Percentiles rank a stretch among this genome's conserved stretches.
These are phyloP conservation scores for Scelioninae gen. 2 DNA, from an alignment of 2,888 invertebrate species.

Conservation along the genomic window DNA sequence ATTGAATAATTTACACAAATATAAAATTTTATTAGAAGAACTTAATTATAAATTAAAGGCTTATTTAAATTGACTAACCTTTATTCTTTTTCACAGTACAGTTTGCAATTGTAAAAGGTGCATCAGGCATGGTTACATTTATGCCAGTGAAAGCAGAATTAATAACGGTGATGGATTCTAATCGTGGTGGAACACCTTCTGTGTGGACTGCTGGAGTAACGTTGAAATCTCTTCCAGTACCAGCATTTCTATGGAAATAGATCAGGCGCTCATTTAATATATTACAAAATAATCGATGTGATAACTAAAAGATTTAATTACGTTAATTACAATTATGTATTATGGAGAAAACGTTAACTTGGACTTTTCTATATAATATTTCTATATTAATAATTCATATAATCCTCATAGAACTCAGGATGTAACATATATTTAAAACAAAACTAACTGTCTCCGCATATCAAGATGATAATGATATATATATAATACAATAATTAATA, in stretches of 20 bases:
- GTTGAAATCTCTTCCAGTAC: slow-evolving; percentile 86
- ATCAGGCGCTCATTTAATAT: slow-evolving; percentile 5
- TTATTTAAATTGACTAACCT: slow-evolving; percentile 75
- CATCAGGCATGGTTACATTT: slow-evolving; percentile 89
- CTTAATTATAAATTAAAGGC: no score
- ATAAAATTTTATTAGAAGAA: no score
- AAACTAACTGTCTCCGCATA: neutral
- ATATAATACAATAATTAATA: no score
- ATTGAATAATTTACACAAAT: no score
- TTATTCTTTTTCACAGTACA: slow-evolving; percentile 89
- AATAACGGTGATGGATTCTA: slow-evolving; percentile 88
- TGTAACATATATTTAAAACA: slow-evolving; percentile 9
- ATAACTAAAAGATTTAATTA: slow-evolving; percentile 17
- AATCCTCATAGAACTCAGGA: slow-evolving; percentile 4
- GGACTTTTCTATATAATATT: slow-evolving; percentile 9
- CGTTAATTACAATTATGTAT: slow-evolving; percentile 2
- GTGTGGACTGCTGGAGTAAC: slow-evolving; percentile 90
- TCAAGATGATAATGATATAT: neutral
- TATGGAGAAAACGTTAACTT: slow-evolving; percentile 4
- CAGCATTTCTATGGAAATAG: slow-evolving; percentile 80
- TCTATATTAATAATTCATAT: slow-evolving; percentile 34
- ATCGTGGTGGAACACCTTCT: slow-evolving; percentile 92
- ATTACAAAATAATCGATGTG: slow-evolving; percentile 6
- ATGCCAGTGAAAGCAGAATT: slow-evolving; percentile 95
- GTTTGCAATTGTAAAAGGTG: slow-evolving; percentile 87